Evolutionary conservation across 2,888 invertebrate species (phyloP), one percentile per base, ranked within the genome.

Genomic region (Tenthredo livida): DNA sequence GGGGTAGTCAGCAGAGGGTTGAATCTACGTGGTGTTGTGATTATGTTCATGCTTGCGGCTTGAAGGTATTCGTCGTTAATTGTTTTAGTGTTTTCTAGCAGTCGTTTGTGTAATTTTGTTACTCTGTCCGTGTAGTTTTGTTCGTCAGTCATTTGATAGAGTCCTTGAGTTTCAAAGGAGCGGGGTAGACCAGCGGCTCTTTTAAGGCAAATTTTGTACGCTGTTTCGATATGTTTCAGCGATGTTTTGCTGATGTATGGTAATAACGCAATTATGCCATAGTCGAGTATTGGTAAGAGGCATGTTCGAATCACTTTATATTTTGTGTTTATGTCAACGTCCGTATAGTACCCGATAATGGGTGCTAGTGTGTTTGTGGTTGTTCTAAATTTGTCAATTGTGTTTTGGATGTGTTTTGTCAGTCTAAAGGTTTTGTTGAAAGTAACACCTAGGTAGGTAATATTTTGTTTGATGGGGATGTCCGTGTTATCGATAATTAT

Each of bases 281-380:
- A 85, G 33, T 85, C 83, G 12, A 85, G 83, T 47, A 83, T 83
- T 61, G 83, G 61, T 25, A 82, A 73, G 37, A 85, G 72, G 73
- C 85, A 85, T 17, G 85, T 83, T 17, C 65, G 61, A 21, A 85
- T 82, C 21, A 85, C 25, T 83, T 21, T 85, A 43, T 37, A 61
- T 72, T 85, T 85, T 21, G 78, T 80, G 70, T 1, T 47, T 47
- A 47, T 47, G 47, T 85, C 37, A 21, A 17, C 85, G n/a, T 85
- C 72, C 37, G 78, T 82, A 47, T 82, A 65, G 78, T 65, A 75
- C 47, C 73, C 4, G 40, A 77, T 10, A 12, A 85, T 85, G 50
- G 83, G 47, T 54, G 40, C 54, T 37, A 85, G 83, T 65, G 78
- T 82, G 67, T 61, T 83, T 47, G 47, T 47, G 50, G 33, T 75